Conservation (phyloP, 1,140 invertebrate genomes). For the Spodoptera litura region DNA sequence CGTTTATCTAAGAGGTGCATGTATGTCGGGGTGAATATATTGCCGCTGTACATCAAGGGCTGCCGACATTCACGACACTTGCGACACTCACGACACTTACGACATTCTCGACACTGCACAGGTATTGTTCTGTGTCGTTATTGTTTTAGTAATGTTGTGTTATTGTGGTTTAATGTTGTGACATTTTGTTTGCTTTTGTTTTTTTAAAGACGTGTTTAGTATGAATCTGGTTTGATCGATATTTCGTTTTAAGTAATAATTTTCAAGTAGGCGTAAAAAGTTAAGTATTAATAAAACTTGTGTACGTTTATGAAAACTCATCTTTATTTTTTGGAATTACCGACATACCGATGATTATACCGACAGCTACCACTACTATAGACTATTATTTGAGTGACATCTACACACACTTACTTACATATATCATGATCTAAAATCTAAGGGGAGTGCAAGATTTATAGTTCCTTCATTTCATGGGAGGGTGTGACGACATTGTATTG, state of each 20-base stretch:
- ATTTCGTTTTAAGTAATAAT: no score
- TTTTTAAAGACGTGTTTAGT: neutral
- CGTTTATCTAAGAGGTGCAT: constrained; percentile 59
- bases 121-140: constrained; percentile 23
- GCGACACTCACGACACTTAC: neutral
- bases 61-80: constrained; percentile 33
- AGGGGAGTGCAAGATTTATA: constrained; percentile 27
- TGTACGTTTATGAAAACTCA: no score
- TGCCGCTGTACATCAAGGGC: constrained; percentile 58
- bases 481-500: neutral
- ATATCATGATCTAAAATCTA: neutral
- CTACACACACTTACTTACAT: neutral
- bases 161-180: neutral
- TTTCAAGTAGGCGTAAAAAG: no score
- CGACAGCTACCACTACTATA: neutral
- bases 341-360: no score
- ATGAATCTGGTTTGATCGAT: no score
- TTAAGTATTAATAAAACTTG: no score
- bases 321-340: no score
- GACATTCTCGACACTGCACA: constrained; percentile 5
- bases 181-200: no score
- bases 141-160: constrained; percentile 9
- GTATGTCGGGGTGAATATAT: constrained; percentile 59
- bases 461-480: neutral
- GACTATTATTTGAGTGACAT: neutral